Conservation (phyloP, 1,140 invertebrate species). For the Ridgeia piscesae region DNA sequence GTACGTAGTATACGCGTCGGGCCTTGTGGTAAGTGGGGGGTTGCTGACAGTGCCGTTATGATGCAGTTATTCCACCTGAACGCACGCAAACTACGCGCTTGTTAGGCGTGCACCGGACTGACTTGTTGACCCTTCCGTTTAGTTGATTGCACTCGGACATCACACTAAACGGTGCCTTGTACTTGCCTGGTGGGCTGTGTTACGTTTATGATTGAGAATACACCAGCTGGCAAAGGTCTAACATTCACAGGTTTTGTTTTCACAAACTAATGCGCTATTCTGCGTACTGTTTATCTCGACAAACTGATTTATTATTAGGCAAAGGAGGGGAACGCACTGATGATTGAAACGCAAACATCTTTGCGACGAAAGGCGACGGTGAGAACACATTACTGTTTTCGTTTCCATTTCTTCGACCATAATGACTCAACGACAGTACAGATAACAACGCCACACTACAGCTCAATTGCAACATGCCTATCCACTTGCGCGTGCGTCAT, state of each 20-base stretch:
- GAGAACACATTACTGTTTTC: neutral
- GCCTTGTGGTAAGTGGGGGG: neutral
- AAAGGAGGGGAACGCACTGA: too few relatives aligned
- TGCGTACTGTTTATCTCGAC: neutral
- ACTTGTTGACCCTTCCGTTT: neutral
- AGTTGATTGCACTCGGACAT: neutral
- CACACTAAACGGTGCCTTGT: neutral
- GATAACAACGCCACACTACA: neutral
- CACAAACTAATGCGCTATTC: neutral
- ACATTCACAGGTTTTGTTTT: neutral
- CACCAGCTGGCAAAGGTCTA: neutral
- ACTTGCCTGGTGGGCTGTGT: neutral
- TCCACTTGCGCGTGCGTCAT: neutral
- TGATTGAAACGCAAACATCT: too few relatives aligned
- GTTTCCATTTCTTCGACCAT: neutral
- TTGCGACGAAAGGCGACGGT: neutral
- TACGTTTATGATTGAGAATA: too few relatives aligned
- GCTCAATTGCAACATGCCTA: neutral
- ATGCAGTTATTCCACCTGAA: neutral
- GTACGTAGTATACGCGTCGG: neutral
- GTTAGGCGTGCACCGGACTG: neutral
- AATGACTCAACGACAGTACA: neutral
- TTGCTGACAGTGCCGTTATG: neutral
- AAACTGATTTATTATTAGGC: neutral
- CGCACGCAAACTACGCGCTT: neutral